Evolutionary conservation across 2,113 vertebrate species (phyloP).

Genomic region (Neoarius graeffei): DNA sequence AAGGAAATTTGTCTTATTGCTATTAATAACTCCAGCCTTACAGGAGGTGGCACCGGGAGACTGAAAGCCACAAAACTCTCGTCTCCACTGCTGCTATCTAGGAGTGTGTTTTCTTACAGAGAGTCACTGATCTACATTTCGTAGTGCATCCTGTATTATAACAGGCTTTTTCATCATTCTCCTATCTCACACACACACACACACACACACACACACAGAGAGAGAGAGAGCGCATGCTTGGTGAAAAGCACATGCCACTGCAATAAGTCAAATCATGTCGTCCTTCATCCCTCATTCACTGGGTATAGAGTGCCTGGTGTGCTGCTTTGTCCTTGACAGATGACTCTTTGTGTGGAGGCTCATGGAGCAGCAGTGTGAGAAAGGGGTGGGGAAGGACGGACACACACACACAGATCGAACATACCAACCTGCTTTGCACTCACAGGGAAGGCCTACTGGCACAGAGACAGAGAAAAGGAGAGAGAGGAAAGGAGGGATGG

Average conservation of each 20-base stretch:
- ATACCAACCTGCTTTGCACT: conserved; percentile 14
- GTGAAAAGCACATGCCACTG: conserved; percentile 11
- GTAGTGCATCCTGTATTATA: not conserved
- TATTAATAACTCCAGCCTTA: not conserved
- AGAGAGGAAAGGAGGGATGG: not conserved
- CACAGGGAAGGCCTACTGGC: not conserved
- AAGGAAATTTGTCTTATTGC: not conserved
- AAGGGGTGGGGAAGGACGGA: not conserved
- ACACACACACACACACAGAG: too few relatives aligned
- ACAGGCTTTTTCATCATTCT: conserved; percentile 1
- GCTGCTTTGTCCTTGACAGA: conserved; percentile 44
- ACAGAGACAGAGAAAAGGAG: not conserved
- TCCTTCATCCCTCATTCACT: conserved; percentile 7
- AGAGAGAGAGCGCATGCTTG: not conserved
- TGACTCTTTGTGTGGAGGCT: conserved; percentile 26
- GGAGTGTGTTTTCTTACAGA: not conserved
- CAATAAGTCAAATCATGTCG: conserved; percentile 9
- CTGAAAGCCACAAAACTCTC: not conserved
- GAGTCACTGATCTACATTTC: not conserved
- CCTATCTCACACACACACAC: not conserved
- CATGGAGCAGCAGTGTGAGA: conserved; percentile 28
- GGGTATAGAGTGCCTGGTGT: conserved; percentile 10
- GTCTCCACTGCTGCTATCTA: not conserved
- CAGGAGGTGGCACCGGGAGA: not conserved
- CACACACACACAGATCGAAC: conserved; percentile 1